Base-by-base conservation (phyloP, 2,797 vertebrate species). In the Lepus townsendii region DNA sequence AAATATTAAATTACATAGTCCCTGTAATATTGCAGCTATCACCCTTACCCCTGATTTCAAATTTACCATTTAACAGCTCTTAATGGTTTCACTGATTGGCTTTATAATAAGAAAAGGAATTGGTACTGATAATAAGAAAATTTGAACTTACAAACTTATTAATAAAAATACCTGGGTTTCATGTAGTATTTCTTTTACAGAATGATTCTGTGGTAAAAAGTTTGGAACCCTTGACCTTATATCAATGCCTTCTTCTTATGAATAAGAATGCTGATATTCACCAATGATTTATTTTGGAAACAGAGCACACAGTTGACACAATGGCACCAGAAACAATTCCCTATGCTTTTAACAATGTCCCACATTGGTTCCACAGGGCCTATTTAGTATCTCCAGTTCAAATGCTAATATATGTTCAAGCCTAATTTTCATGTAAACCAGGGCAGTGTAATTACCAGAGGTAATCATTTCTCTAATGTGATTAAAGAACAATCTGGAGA, bases 401-500 rank as follows among this genome's bases (percentile, higher is more conserved):
- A 76, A 52, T 60, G 32, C 35, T 80, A 35, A 30, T 90, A 6
- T 82, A 27, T 62, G 7, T 79, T 75, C 19, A 80, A 2, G 57
- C 9, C 24, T 32, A 3, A 69, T 65, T 66, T 83, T 90, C 42
- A 11, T 83, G 3, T 79, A 26, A 86, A 0, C 65, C 42, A 83
- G 27, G 17, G 47, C 32, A 79, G 9, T 54, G 2, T 20, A 90
- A 85, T 88, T 75, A 72, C 10, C 38, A 65, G 72, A 73, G 50
- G 13, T 32, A 20, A 38, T 79, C 11, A 60, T 66, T 71, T 68
- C 8, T 93, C 2, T 68, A 47, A 35, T 78, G 22, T 76, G 2
- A 63, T 84, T 90, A 77, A 93, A 80, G 50, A 77, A 27, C 22
- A 94, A 65, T 76, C 17, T 68, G 35, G 14, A 92, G n/a, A 80